Evolutionary conservation across 2,888 invertebrate genomes (phyloP).

Genomic region (Caenorhabditis doughertyi): DNA sequence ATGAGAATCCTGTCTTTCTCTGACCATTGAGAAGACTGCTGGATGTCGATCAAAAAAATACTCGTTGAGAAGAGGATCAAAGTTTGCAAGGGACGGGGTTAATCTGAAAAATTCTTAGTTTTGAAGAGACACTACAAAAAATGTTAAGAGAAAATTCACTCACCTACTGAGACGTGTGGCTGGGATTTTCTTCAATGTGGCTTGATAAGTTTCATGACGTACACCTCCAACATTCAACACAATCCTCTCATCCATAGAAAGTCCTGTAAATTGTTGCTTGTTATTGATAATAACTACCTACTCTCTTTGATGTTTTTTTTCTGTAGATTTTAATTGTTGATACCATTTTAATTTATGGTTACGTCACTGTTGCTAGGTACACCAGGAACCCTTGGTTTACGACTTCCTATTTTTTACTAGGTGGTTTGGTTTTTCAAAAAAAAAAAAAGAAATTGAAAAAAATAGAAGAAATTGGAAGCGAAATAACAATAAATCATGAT

Average conservation of each 20-base stretch:
- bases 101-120: slow-evolving; percentile 84
- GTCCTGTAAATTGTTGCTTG: slow-evolving; percentile 40
- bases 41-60: slow-evolving; percentile 95
- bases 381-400: slow-evolving; percentile 7
- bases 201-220: slow-evolving; percentile 88
- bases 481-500: slow-evolving; percentile 55
- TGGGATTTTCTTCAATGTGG: slow-evolving; percentile 91
- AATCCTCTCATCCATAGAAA: slow-evolving; percentile 87
- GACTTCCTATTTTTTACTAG: slow-evolving; percentile 5
- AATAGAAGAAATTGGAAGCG: slow-evolving; percentile 14
- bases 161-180: slow-evolving; percentile 88
- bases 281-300: neutral
- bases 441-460: slow-evolving; percentile 30
- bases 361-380: slow-evolving; percentile 41
- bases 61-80: slow-evolving; percentile 98
- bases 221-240: slow-evolving; percentile 98
- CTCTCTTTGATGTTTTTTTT: neutral
- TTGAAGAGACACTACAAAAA: neutral
- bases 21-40: slow-evolving; percentile 88
- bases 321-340: neutral
- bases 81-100: slow-evolving; percentile 96
- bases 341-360: neutral
- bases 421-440: slow-evolving; percentile 13
- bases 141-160: neutral
- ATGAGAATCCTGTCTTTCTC: too few species aligned